Percentiles rank a stretch among this genome's conserved stretches.
These are phyloP conservation scores for Drosophila kikkawai DNA, from an alignment of 1,140 invertebrate genomes.

Conservation along the genomic window DNA sequence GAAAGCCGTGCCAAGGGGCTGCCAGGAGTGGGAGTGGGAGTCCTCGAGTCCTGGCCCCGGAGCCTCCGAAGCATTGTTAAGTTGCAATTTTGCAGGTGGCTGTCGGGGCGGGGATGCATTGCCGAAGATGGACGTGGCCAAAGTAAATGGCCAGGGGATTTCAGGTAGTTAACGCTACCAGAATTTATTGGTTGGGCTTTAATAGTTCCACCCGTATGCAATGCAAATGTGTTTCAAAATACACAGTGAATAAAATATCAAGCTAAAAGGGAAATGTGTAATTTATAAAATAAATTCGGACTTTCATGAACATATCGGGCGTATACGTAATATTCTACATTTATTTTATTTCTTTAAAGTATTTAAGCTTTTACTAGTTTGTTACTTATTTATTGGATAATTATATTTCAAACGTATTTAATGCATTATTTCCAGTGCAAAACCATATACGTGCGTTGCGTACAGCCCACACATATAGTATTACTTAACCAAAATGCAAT, in stretches of 20 bases:
- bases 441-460: slow-evolving; percentile 2
- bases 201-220: slow-evolving; percentile 50
- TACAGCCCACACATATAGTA: slow-evolving; percentile 41
- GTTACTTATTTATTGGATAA: too few relatives aligned
- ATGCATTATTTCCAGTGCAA: not conserved
- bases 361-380: too few relatives aligned
- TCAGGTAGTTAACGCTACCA: slow-evolving; percentile 72
- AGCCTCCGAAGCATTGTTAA: slow-evolving; percentile 75
- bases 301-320: too few relatives aligned
- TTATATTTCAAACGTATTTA: not conserved
- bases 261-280: not conserved
- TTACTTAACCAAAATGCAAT: slow-evolving; percentile 70
- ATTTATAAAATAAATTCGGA: not conserved
- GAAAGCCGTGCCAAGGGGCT: slow-evolving; percentile 28
- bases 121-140: slow-evolving; percentile 57
- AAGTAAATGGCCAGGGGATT: slow-evolving; percentile 79
- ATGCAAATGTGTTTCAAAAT: slow-evolving; percentile 35
- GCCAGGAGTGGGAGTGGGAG: not conserved
- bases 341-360: too few relatives aligned
- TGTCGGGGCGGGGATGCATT: slow-evolving; percentile 37
- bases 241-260: not conserved
- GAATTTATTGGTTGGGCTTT: slow-evolving; percentile 75
- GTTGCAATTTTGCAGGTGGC: slow-evolving; percentile 79
- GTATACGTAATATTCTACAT: not conserved
- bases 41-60: slow-evolving; percentile 11